These are phyloP conservation scores for Myodes glareolus DNA, from an alignment of 2,113 vertebrate genomes.

Conservation along the genomic window DNA sequence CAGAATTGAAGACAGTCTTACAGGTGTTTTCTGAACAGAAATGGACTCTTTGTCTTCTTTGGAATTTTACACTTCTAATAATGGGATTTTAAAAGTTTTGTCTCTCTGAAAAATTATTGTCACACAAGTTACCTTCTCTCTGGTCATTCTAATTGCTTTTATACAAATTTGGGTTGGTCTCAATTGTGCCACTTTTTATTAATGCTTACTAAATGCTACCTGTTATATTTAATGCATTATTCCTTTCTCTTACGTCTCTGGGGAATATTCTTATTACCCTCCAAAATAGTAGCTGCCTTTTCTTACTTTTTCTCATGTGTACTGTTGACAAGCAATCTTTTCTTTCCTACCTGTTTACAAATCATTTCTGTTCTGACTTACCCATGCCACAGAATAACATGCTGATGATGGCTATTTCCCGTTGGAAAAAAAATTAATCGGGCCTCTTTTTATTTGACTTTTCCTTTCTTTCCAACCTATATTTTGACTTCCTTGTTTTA, in stretches of 20 bases:
- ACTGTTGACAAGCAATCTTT: conserved; percentile 39
- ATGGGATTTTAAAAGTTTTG: conserved; percentile 53
- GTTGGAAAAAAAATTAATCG: background rate
- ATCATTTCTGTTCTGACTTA: conserved; percentile 42
- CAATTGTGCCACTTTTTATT: conserved; percentile 46
- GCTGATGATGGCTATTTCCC: conserved; percentile 40
- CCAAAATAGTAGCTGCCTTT: background rate
- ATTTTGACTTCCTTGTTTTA: conserved; percentile 26
- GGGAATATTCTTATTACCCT: background rate
- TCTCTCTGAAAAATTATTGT: conserved; percentile 43
- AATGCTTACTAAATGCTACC: conserved; percentile 51
- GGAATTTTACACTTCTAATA: conserved; percentile 69
- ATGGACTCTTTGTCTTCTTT: background rate
- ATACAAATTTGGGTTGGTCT: conserved; percentile 39
- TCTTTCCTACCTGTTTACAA: conserved; percentile 14
- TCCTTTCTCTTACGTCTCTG: background rate
- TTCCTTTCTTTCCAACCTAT: conserved; percentile 37
- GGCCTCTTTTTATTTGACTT: background rate
- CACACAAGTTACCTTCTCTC: conserved; percentile 51
- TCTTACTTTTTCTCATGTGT: conserved; percentile 14
- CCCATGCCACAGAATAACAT: conserved; percentile 40
- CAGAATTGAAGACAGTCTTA: conserved; percentile 42
- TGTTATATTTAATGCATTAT: conserved; percentile 62
- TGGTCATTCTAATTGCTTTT: conserved; percentile 62
- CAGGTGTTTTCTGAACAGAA: conserved; percentile 37